Evolutionary conservation across 2,888 invertebrate species (phyloP).

Genomic region (Phalera bucephala): DNA sequence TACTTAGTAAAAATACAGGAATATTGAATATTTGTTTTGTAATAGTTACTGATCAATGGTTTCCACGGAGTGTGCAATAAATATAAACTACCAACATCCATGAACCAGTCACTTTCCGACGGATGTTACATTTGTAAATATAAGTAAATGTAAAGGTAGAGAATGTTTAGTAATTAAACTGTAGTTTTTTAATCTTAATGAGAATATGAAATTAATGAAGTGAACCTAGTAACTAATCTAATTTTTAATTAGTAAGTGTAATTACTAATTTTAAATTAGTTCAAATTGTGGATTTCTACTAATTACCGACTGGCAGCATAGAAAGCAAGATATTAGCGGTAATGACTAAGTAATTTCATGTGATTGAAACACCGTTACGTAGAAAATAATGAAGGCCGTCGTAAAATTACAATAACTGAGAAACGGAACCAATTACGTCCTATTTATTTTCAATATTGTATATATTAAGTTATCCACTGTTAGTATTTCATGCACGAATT

Average conservation of each 20-base stretch:
- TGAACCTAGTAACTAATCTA: conserved; percentile 30
- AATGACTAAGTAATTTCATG: conserved; percentile 42
- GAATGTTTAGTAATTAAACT: conserved; percentile 39
- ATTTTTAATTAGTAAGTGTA: conserved; percentile 47
- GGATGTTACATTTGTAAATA: conserved; percentile 53
- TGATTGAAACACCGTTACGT: conserved; percentile 26
- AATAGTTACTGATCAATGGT: conserved; percentile 20
- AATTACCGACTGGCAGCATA: conserved; percentile 34
- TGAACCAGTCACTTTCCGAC: conserved; percentile 44
- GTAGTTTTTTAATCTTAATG: conserved; percentile 44
- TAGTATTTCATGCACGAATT: neutral
- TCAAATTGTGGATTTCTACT: conserved; percentile 25
- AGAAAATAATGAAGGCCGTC: conserved; percentile 27
- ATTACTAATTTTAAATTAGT: conserved; percentile 51
- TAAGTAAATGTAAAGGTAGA: conserved; percentile 54
- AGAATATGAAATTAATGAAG: conserved; percentile 23
- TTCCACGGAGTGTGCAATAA: conserved; percentile 38
- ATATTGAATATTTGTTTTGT: conserved; percentile 14
- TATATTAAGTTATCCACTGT: neutral
- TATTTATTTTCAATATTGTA: conserved; percentile 16
- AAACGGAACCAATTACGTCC: conserved; percentile 9
- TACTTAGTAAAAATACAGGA: conserved; percentile 6
- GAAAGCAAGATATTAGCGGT: conserved; percentile 31
- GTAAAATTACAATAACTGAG: conserved; percentile 20
- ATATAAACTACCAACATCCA: conserved; percentile 25